Conservation (phyloP, 2,113 vertebrate species). For the Himantopus leucocephalus region DNA sequence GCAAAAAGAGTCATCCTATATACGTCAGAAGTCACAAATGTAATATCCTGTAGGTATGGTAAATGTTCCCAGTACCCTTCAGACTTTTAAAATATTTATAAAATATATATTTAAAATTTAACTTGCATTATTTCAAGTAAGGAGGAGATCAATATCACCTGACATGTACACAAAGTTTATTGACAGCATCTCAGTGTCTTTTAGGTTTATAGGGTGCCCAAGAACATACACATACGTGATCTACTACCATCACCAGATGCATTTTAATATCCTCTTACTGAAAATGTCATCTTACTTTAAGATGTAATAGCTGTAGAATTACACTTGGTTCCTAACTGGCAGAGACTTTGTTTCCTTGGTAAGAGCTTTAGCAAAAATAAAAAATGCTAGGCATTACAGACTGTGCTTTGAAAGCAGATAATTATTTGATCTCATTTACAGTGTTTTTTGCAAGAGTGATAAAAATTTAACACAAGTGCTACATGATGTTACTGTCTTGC, state of each 20-base stretch:
- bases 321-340: neutral
- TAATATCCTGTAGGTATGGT: neutral
- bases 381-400: neutral
- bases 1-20: rapidly evolving
- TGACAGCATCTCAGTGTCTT: neutral
- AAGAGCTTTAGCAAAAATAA: conserved; percentile 16
- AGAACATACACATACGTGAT: neutral
- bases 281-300: neutral
- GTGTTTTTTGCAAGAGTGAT: neutral
- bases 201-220: neutral
- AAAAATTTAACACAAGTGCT: neutral
- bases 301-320: neutral
- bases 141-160: neutral
- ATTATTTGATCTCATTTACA: neutral
- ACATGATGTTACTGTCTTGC: neutral
- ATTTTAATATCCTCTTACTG: conserved; percentile 50
- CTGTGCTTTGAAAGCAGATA: neutral
- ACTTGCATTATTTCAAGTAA: neutral
- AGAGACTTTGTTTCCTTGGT: neutral
- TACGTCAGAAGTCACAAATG: neutral
- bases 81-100: neutral
- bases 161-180: neutral
- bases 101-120: neutral
- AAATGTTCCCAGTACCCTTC: neutral
- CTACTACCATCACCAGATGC: neutral